phyloP scores from a whole-genome alignment of 2,797 vertebrate genomes.

The Chrysolophus pictus region DNA sequence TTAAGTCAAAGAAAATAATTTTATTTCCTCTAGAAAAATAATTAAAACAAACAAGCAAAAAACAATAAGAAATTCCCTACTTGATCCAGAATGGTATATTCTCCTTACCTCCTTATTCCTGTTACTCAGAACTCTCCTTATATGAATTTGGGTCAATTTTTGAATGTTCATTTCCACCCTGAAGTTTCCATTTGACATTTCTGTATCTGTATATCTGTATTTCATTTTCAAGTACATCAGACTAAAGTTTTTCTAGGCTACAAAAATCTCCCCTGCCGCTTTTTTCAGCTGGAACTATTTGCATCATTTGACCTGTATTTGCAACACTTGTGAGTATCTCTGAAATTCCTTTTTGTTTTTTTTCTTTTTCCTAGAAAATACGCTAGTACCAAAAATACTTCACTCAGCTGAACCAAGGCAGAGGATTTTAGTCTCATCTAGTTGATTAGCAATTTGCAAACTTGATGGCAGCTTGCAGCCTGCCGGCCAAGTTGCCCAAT shows the following conservation, averaged over 20 bases:
- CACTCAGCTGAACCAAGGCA: neutral
- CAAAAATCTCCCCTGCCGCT: neutral
- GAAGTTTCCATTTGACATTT: constrained; percentile 27
- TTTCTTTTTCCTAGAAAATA: neutral
- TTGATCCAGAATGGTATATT: neutral
- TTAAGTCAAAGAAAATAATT: neutral
- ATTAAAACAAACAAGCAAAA: neutral
- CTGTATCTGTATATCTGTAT: neutral
- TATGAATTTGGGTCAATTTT: neutral
- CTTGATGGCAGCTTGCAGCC: neutral
- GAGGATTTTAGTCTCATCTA: neutral
- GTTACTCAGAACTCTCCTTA: neutral
- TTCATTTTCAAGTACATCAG: neutral
- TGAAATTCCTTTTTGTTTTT: neutral
- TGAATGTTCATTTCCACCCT: constrained; percentile 9
- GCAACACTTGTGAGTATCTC: neutral
- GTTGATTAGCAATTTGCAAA: constrained; percentile 1
- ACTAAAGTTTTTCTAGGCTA: neutral
- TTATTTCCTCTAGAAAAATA: neutral
- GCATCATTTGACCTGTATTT: constrained; percentile 8
- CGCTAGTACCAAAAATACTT: neutral
- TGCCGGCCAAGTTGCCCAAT: constrained; percentile 12
- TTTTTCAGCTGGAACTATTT: neutral
- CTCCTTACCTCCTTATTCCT: neutral
- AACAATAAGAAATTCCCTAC: neutral